Conservation (phyloP, 2,888 invertebrate genomes). For the Troglohyphantes excavatus region DNA sequence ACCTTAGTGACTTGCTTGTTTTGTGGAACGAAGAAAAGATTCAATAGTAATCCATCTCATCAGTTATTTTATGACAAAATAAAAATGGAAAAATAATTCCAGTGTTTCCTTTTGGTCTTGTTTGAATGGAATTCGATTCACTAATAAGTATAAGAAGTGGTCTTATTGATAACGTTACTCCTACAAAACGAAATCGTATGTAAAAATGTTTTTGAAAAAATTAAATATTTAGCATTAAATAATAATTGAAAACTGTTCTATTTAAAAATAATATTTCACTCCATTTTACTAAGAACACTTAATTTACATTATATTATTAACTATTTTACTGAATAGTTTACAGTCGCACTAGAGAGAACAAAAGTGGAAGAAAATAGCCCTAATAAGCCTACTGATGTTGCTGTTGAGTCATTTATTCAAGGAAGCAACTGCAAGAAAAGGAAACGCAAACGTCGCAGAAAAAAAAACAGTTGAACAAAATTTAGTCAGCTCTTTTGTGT, state of each 20-base stretch:
- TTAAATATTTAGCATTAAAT: no score
- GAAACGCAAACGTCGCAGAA: slow-evolving; percentile 42
- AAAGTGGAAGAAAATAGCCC: neutral
- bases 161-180: no score
- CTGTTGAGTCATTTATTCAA: neutral
- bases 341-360: neutral
- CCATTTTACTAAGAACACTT: no score
- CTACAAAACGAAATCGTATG: no score
- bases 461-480: slow-evolving; percentile 1
- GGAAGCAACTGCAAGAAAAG: slow-evolving; percentile 47
- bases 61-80: slow-evolving; percentile 68
- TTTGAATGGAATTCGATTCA: neutral
- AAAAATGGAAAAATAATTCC: slow-evolving; percentile 20
- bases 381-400: neutral
- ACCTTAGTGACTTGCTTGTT: slow-evolving; percentile 54
- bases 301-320: no score
- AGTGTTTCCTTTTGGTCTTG: neutral
- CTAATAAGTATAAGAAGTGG: no score
- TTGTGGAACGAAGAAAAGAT: slow-evolving; percentile 63
- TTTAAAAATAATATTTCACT: no score
- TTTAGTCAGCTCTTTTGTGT: neutral
- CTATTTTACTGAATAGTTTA: no score
- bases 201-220: no score
- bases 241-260: no score
- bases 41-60: slow-evolving; percentile 51